phyloP scores from a whole-genome alignment of 2,113 vertebrate species.

The Lethenteron reissneri region DNA sequence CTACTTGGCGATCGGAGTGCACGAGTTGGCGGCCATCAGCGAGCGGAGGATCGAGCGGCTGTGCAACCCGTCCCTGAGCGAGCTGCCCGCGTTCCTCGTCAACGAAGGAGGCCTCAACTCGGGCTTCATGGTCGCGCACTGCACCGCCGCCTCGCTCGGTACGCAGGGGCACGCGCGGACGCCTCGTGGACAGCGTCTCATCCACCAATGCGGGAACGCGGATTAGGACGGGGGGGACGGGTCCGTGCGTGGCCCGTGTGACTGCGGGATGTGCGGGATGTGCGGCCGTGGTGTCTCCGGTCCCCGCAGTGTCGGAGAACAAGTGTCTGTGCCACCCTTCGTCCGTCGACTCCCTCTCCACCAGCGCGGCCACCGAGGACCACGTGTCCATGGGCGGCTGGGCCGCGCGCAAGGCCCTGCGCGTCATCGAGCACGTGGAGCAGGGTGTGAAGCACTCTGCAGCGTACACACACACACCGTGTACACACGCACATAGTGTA shows the following conservation, averaged over 20 bases:
- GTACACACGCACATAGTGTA: too few relatives aligned
- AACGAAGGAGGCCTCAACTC: slow-evolving; percentile 90
- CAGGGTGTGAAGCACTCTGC: slow-evolving; percentile 35
- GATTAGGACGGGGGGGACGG: too few relatives aligned
- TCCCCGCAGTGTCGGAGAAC: slow-evolving; percentile 65
- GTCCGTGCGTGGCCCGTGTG: too few relatives aligned
- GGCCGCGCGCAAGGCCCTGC: slow-evolving; percentile 82
- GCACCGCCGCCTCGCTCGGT: slow-evolving; percentile 82
- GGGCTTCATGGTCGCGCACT: slow-evolving; percentile 97
- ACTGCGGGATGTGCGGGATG: too few relatives aligned
- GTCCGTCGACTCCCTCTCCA: slow-evolving; percentile 89
- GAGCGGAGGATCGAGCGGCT: slow-evolving; percentile 80
- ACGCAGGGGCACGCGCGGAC: slow-evolving; percentile 11
- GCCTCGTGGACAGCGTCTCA: too few relatives aligned
- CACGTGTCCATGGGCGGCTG: slow-evolving; percentile 97
- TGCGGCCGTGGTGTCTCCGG: too few relatives aligned
- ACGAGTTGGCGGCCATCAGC: slow-evolving; percentile 80
- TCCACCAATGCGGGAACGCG: too few relatives aligned
- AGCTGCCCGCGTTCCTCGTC: slow-evolving; percentile 79
- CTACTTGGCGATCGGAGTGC: slow-evolving; percentile 65
- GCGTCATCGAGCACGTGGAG: slow-evolving; percentile 78
- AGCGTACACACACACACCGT: too few relatives aligned
- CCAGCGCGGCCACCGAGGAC: slow-evolving; percentile 86
- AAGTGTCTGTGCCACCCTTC: slow-evolving; percentile 88
- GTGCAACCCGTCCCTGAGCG: slow-evolving; percentile 81